phyloP scores from a whole-genome alignment of 2,797 vertebrate species.

The Cyprinella venusta region DNA sequence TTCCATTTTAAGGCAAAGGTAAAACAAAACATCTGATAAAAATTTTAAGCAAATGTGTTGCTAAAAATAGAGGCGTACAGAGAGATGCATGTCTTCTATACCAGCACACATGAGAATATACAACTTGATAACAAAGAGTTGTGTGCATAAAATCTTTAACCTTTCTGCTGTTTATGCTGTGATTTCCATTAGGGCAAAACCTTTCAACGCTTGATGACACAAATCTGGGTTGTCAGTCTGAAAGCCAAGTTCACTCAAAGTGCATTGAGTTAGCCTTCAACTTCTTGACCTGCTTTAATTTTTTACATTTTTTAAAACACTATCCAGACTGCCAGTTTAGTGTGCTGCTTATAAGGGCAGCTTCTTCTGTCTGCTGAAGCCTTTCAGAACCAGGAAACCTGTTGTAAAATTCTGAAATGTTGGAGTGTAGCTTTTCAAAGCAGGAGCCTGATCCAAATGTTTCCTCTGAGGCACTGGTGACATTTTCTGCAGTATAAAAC shows the following conservation, averaged over 20 bases:
- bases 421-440: neutral
- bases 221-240: constrained; percentile 2
- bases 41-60: constrained; percentile 27
- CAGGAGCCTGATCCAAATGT: neutral
- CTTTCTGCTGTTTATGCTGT: constrained; percentile 29
- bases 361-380: neutral
- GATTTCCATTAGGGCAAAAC: constrained; percentile 34
- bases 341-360: neutral
- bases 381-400: constrained; percentile 13
- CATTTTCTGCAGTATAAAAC: constrained; percentile 9
- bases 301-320: neutral
- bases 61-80: constrained; percentile 22
- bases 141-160: constrained; percentile 12
- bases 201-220: constrained; percentile 19
- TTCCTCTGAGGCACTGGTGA: constrained; percentile 2
- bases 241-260: constrained; percentile 31
- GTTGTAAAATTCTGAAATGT: constrained; percentile 7
- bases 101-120: neutral
- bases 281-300: constrained; percentile 13
- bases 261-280: constrained; percentile 13
- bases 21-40: constrained; percentile 21
- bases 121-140: neutral
- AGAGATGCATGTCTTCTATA: neutral
- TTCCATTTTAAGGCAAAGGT: neutral
- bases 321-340: neutral